Percentiles rank a stretch among this genome's conserved stretches.
Conservation (phyloP, 2,113 vertebrate species). For the Origma solitaria region DNA sequence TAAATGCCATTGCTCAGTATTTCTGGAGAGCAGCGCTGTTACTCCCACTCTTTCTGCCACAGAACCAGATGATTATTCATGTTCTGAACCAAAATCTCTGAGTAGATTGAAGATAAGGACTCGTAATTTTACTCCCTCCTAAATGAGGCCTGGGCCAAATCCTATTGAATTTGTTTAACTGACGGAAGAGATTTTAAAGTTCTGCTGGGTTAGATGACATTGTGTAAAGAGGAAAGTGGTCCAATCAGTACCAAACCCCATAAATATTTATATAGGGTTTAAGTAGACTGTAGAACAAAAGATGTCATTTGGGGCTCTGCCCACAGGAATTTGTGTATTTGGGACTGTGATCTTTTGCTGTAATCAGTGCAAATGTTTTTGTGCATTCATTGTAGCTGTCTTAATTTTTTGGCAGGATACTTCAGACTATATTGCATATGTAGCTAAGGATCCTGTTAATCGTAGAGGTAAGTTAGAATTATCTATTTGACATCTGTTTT, state of each 20-base stretch:
- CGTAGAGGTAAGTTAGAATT: constrained; percentile 84
- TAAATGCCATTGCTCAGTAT: background rate
- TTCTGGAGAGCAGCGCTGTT: background rate
- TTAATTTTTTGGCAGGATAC: constrained; percentile 82
- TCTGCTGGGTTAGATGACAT: background rate
- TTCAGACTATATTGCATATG: constrained; percentile 94
- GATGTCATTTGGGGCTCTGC: background rate
- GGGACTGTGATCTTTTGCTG: background rate
- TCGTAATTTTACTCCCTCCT: background rate
- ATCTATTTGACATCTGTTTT: background rate
- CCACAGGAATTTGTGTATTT: background rate
- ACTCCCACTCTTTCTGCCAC: background rate
- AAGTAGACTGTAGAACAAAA: background rate
- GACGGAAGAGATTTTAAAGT: background rate
- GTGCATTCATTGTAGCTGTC: background rate
- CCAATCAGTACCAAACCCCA: background rate
- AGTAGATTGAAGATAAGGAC: background rate
- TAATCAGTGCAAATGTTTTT: background rate
- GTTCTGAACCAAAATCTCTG: background rate
- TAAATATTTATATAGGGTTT: background rate
- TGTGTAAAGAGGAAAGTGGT: background rate
- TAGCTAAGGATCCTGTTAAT: constrained; percentile 98
- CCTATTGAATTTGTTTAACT: background rate
- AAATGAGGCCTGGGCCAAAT: background rate
- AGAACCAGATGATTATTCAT: background rate